These are phyloP conservation scores for Zaprionus taronus DNA, from an alignment of 1,140 invertebrate genomes.

Conservation along the genomic window DNA sequence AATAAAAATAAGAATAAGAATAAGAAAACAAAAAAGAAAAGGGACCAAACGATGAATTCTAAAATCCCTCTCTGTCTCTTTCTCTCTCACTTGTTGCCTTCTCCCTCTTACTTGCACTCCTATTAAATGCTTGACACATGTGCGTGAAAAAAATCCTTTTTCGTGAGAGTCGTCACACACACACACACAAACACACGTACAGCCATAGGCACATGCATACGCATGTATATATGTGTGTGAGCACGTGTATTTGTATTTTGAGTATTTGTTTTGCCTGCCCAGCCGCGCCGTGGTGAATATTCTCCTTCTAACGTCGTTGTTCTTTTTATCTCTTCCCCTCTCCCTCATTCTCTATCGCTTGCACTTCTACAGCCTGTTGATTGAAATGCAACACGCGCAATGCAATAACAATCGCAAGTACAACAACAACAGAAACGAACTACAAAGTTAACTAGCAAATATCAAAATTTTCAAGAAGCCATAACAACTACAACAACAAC, in stretches of 20 bases:
- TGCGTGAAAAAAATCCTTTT: slow-evolving; percentile 73
- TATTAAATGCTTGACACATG: slow-evolving; percentile 54
- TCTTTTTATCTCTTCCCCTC: slow-evolving; percentile 11
- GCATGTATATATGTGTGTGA: not conserved
- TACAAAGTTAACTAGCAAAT: slow-evolving; percentile 46
- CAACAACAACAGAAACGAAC: slow-evolving; percentile 39
- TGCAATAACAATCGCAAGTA: slow-evolving; percentile 37
- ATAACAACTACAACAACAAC: slow-evolving; percentile 46
- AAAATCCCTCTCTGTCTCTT: slow-evolving; percentile 7
- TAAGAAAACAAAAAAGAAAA: slow-evolving; percentile 21
- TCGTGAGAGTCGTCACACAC: slow-evolving; percentile 29
- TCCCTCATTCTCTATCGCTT: not conserved
- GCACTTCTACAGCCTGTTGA: slow-evolving; percentile 44
- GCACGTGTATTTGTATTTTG: slow-evolving; percentile 67
- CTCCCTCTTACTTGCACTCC: slow-evolving; percentile 3
- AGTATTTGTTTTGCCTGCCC: slow-evolving; percentile 21
- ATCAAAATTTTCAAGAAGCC: slow-evolving; percentile 50
- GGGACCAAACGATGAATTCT: slow-evolving; percentile 40
- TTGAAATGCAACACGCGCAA: slow-evolving; percentile 70
- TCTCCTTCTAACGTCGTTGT: slow-evolving; percentile 40
- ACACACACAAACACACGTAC: slow-evolving; percentile 20
- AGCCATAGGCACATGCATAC: no score
- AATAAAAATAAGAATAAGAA: slow-evolving; percentile 12
- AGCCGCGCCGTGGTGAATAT: slow-evolving; percentile 20
- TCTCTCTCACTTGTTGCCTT: not conserved